These are phyloP conservation scores for Syngnathoides biaculeatus DNA, from an alignment of 2,113 vertebrate species.

Conservation along the genomic window DNA sequence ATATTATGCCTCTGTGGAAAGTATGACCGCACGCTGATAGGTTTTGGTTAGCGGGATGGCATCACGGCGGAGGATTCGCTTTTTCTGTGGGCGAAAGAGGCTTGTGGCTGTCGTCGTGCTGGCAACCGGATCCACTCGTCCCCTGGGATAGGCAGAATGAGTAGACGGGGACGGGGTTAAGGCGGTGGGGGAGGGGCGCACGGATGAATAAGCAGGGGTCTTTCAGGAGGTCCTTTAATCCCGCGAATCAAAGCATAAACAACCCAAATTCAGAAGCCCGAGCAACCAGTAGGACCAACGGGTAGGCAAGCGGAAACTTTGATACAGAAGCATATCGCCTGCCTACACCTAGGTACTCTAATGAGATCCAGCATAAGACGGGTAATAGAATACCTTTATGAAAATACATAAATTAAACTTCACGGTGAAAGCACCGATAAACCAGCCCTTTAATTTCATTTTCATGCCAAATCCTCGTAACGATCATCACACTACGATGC, in stretches of 20 bases:
- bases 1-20: neutral
- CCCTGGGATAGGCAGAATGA: constrained; percentile 40
- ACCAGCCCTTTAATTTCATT: no score
- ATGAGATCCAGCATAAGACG: neutral
- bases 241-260: constrained; percentile 57
- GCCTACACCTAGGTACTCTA: neutral
- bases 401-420: no score
- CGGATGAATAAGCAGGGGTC: constrained; percentile 36
- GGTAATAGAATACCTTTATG: no score
- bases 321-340: neutral
- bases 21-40: neutral
- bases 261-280: constrained; percentile 28
- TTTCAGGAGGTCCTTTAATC: constrained; percentile 68
- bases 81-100: constrained; percentile 11
- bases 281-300: neutral
- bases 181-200: constrained; percentile 12
- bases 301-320: neutral
- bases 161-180: constrained; percentile 6
- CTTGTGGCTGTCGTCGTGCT: constrained; percentile 14
- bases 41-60: neutral
- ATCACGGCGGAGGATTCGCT: constrained; percentile 13
- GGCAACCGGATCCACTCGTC: constrained; percentile 67
- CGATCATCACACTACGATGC: no score
- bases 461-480: no score
- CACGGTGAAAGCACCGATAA: no score